Evolutionary conservation across 2,888 invertebrate genomes (phyloP).

Genomic region (Volucella zonaria): DNA sequence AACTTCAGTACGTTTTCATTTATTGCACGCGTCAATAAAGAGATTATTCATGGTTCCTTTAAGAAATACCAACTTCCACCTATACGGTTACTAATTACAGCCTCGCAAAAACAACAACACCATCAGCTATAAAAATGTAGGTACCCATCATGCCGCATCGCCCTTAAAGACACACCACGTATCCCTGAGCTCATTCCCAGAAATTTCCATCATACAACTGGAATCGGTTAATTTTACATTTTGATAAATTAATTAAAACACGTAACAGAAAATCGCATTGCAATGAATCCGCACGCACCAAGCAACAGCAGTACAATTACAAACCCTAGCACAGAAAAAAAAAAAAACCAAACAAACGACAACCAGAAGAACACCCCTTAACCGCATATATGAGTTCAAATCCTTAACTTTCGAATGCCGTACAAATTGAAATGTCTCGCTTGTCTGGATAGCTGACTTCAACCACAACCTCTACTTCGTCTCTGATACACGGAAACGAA

Average conservation of each 20-base stretch:
- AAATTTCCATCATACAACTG: conserved; percentile 48
- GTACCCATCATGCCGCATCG: conserved; percentile 4
- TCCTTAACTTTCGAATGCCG: conserved; percentile 51
- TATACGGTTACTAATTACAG: conserved; percentile 49
- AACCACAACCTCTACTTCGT: not conserved
- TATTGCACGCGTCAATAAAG: conserved; percentile 43
- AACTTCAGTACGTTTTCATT: not conserved
- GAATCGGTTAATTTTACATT: conserved; percentile 69
- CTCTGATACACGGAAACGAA: not conserved
- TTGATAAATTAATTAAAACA: conserved; percentile 73
- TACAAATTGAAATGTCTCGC: conserved; percentile 55
- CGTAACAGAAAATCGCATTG: conserved; percentile 59
- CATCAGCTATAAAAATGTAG: conserved; percentile 14
- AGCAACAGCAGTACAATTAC: conserved; percentile 49
- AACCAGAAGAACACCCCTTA: conserved; percentile 33
- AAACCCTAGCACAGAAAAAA: not conserved
- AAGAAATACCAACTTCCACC: conserved; percentile 38
- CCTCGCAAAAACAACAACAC: not conserved
- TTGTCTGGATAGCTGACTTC: conserved; percentile 46
- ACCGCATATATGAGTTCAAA: conserved; percentile 62
- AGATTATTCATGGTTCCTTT: conserved; percentile 53
- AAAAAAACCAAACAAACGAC: conserved; percentile 30
- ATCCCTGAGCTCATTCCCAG: conserved; percentile 24
- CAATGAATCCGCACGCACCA: conserved; percentile 51
- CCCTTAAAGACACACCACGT: not conserved